A percentile compares a stretch with the other conserved stretches of the same genome.
phyloP scores from a whole-genome alignment of 2,113 vertebrate species.

The Elephas maximus region DNA sequence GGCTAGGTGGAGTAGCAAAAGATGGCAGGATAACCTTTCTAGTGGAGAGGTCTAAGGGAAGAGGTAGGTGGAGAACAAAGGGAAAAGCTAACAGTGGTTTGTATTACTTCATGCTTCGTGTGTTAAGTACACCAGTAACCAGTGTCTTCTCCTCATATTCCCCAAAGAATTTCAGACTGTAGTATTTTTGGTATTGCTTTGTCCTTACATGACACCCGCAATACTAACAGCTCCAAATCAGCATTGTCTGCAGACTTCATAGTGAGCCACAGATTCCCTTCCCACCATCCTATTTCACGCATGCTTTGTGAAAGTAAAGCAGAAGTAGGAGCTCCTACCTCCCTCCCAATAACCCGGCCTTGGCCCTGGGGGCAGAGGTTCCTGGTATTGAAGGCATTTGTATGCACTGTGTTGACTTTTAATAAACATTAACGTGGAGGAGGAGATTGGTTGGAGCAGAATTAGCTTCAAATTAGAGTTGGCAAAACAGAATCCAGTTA shows the following conservation, averaged over 20 bases:
- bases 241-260: constrained; percentile 52
- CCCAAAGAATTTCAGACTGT: constrained; percentile 42
- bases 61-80: neutral
- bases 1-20: neutral
- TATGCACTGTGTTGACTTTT: constrained; percentile 59
- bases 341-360: constrained; percentile 70
- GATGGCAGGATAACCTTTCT: neutral
- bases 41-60: neutral
- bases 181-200: constrained; percentile 24
- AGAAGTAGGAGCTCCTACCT: neutral
- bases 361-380: constrained; percentile 83
- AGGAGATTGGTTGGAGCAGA: constrained; percentile 80
- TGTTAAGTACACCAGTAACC: neutral
- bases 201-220: constrained; percentile 69
- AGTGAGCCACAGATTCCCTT: neutral
- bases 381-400: constrained; percentile 66
- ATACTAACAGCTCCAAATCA: constrained; percentile 41
- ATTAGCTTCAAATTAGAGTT: constrained; percentile 72
- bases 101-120: neutral
- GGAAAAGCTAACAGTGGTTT: neutral
- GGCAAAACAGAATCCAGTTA: constrained; percentile 71
- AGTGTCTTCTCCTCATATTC: constrained; percentile 44
- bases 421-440: constrained; percentile 69
- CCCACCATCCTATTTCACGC: neutral
- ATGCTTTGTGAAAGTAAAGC: neutral